Conservation (phyloP, 2,797 vertebrate species). For the Trachops cirrhosus region DNA sequence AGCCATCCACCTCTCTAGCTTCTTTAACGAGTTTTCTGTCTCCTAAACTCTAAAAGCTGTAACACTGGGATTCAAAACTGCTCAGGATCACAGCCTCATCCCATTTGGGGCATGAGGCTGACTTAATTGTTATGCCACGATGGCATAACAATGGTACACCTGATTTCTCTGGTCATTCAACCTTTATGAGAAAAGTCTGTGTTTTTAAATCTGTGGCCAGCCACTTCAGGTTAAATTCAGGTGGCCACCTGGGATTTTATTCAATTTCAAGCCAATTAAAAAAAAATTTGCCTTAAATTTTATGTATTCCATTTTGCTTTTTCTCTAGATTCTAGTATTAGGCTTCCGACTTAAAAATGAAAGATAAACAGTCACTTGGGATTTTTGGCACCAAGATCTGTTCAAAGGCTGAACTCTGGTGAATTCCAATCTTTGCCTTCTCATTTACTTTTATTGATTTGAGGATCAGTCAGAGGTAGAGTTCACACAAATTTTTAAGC, state of each 20-base stretch:
- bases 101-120: not conserved
- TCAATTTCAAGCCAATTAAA: slow-evolving; percentile 5
- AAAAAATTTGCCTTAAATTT: not conserved
- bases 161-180: not conserved
- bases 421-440: not conserved
- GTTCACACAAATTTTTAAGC: not conserved
- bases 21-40: not conserved
- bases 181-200: not conserved
- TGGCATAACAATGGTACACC: not conserved
- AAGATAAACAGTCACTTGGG: not conserved
- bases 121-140: too few species aligned
- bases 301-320: not conserved
- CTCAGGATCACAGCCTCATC: not conserved
- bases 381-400: not conserved
- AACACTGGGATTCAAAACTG: not conserved
- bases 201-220: not conserved
- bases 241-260: not conserved
- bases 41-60: not conserved
- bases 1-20: not conserved
- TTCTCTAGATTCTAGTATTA: not conserved
- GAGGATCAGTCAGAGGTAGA: not conserved
- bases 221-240: slow-evolving; percentile 25
- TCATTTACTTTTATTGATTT: not conserved
- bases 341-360: not conserved
- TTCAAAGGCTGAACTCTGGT: not conserved